Evolutionary conservation across 64 coral and sea anemone species (phyloP).

Genomic region (Catalaphyllia jardinei): DNA sequence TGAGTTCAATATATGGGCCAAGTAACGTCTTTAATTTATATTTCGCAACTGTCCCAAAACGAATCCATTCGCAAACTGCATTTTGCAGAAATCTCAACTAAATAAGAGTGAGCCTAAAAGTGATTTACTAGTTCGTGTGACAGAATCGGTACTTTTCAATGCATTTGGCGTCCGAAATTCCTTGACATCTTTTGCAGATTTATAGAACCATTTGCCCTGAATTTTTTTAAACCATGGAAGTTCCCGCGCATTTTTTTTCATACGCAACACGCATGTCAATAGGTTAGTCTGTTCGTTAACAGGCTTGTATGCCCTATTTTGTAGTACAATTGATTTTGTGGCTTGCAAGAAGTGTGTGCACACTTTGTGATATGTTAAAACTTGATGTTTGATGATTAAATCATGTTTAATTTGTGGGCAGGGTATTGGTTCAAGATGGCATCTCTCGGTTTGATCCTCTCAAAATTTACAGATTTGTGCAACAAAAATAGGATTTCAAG

Average conservation of each 20-base stretch:
- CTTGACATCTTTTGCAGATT: not conserved
- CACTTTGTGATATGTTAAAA: too few relatives aligned
- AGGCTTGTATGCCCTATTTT: not conserved
- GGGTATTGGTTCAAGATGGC: too few relatives aligned
- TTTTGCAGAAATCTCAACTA: not conserved
- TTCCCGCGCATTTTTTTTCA: not conserved
- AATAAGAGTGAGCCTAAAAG: not conserved
- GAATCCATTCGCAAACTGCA: not conserved
- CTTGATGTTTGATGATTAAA: too few relatives aligned
- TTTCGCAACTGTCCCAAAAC: not conserved
- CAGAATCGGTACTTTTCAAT: too few relatives aligned
- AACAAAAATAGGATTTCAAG: too few relatives aligned
- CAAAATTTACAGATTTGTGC: too few relatives aligned
- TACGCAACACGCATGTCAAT: not conserved
- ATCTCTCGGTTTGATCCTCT: too few relatives aligned
- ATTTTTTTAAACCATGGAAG: not conserved
- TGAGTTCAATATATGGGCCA: conserved; percentile 24
- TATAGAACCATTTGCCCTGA: not conserved
- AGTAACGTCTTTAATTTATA: not conserved
- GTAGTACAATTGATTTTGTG: not conserved
- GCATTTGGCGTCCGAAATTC: too few relatives aligned
- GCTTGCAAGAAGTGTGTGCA: too few relatives aligned
- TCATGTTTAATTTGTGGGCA: too few relatives aligned
- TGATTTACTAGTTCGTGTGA: too few relatives aligned
- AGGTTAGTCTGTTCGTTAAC: not conserved